These are phyloP conservation scores for Mystacides longicornis DNA, from an alignment of 2,888 invertebrate genomes.

Conservation along the genomic window DNA sequence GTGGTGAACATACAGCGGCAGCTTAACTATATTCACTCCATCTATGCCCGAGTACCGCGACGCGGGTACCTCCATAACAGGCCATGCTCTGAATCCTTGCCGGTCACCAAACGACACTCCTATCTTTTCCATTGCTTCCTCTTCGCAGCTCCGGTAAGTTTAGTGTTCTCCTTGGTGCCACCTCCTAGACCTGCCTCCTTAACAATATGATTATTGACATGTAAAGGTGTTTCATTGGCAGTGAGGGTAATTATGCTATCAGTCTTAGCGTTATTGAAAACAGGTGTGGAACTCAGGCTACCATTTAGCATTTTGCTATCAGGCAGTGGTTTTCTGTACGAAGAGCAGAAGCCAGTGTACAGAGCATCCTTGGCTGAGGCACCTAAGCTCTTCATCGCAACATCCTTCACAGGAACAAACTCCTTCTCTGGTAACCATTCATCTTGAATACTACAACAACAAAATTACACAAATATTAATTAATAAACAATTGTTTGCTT, in stretches of 20 bases:
- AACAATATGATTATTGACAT: conserved; percentile 16
- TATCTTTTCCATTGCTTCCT: conserved; percentile 32
- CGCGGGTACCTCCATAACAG: not conserved
- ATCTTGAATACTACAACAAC: conserved; percentile 47
- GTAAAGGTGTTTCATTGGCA: conserved; percentile 17
- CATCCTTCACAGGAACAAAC: conserved; percentile 54
- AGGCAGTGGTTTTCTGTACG: conserved; percentile 33
- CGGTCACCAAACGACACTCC: not conserved
- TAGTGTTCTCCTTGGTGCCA: not conserved
- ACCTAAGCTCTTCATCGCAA: conserved; percentile 49
- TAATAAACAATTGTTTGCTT: too few species aligned
- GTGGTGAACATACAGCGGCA: conserved; percentile 14
- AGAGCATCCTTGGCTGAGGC: conserved; percentile 45
- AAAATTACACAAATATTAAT: not conserved
- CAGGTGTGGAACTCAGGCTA: not conserved
- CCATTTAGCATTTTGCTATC: conserved; percentile 12
- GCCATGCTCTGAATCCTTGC: not conserved
- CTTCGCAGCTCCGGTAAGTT: conserved; percentile 39
- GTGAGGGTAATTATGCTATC: conserved; percentile 24
- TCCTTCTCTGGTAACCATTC: conserved; percentile 77
- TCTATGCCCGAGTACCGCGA: not conserved
- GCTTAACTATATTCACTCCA: not conserved
- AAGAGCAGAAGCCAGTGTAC: conserved; percentile 45
- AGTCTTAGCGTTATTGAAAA: conserved; percentile 24
- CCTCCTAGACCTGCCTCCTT: not conserved